Evolutionary conservation across 2,113 vertebrate genomes (phyloP).

Genomic region (Peromyscus californicus): DNA sequence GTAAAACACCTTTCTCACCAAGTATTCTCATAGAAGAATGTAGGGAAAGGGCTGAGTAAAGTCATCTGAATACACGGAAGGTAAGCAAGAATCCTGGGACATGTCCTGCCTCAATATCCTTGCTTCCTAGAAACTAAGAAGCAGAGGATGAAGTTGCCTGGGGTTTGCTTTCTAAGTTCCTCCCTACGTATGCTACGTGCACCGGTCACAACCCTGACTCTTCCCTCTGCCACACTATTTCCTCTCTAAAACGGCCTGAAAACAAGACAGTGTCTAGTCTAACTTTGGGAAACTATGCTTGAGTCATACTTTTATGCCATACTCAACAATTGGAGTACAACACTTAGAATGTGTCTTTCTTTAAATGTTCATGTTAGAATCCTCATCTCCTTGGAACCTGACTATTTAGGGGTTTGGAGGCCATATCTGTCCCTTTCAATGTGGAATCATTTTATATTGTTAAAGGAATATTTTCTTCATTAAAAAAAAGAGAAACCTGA

Average conservation of each 20-base stretch:
- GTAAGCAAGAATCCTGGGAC: not conserved
- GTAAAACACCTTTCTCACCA: not conserved
- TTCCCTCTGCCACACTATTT: too few relatives aligned
- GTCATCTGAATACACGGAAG: not conserved
- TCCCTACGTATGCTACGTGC: rapidly evolving
- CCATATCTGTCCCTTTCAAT: not conserved
- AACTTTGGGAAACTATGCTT: not conserved
- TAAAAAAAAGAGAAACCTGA: not conserved
- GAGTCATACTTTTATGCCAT: not conserved
- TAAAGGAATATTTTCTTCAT: not conserved
- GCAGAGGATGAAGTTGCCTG: not conserved
- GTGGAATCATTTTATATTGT: not conserved
- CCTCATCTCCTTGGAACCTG: not conserved
- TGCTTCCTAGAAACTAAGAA: not conserved
- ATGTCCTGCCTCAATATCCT: not conserved
- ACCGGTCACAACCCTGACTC: not conserved
- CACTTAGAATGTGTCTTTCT: not conserved
- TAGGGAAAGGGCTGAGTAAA: not conserved
- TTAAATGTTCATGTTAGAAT: conserved; percentile 13
- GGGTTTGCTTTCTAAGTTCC: not conserved
- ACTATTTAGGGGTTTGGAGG: not conserved
- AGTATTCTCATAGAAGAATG: not conserved
- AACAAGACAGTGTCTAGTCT: not conserved
- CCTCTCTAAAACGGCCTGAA: not conserved
- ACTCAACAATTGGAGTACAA: not conserved